Conservation (phyloP, 1,140 invertebrate species). For the Cydia splendana region DNA sequence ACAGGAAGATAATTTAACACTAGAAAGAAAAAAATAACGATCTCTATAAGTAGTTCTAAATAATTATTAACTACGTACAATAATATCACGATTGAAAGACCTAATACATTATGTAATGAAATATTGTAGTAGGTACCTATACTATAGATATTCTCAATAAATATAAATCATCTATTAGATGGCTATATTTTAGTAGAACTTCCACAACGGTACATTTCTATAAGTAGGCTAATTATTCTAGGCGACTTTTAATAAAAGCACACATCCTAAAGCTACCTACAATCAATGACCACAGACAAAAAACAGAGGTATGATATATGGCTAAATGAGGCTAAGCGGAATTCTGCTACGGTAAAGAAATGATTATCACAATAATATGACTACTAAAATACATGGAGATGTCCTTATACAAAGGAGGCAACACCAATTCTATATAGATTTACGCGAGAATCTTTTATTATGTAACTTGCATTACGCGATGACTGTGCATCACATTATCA, state of each 20-base stretch:
- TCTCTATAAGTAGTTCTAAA: conserved; percentile 60
- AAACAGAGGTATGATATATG: too few species aligned
- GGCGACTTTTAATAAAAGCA: conserved; percentile 45
- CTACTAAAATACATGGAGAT: conserved; percentile 61
- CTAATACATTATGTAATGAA: conserved; percentile 43
- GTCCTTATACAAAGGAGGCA: conserved; percentile 52
- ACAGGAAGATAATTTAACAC: conserved; percentile 65
- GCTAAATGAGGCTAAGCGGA: conserved; percentile 37
- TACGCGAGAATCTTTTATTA: conserved; percentile 54
- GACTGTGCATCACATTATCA: conserved; percentile 46
- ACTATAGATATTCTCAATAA: conserved; percentile 27
- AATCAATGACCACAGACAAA: not conserved
- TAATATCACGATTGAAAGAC: conserved; percentile 56
- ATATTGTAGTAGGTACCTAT: conserved; percentile 13
- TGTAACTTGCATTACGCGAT: conserved; percentile 51
- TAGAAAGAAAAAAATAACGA: conserved; percentile 60
- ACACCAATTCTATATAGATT: conserved; percentile 54
- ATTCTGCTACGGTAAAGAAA: conserved; percentile 55
- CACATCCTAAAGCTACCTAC: conserved; percentile 33
- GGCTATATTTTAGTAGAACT: conserved; percentile 23
- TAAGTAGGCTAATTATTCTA: conserved; percentile 49
- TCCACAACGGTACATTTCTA: conserved; percentile 20
- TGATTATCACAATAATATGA: conserved; percentile 72
- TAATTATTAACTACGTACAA: conserved; percentile 48
- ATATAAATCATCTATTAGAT: conserved; percentile 20